Conservation (phyloP, 2,113 vertebrate genomes). For the Saguinus midas region DNA sequence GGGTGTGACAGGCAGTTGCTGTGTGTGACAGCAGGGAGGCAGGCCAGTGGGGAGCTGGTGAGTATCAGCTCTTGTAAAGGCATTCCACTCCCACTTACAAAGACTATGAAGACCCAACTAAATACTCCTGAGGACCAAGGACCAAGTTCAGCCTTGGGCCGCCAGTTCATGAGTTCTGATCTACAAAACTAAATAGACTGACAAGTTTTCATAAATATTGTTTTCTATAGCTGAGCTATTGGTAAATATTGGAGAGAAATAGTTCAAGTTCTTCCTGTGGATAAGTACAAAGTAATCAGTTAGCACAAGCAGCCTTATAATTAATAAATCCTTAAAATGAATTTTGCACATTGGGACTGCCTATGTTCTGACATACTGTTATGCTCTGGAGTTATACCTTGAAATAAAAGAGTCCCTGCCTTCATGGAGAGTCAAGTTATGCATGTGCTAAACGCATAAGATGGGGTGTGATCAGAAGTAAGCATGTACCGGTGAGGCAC, state of each 20-base stretch:
- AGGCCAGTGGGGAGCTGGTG: background rate
- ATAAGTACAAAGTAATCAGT: background rate
- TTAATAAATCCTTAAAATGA: background rate
- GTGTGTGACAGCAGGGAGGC: background rate
- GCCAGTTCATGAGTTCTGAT: background rate
- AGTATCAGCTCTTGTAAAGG: background rate
- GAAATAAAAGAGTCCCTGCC: background rate
- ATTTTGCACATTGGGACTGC: background rate
- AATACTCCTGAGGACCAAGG: background rate
- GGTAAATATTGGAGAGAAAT: background rate
- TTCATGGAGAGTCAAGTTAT: background rate
- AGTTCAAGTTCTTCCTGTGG: conserved; percentile 2
- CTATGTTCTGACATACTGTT: background rate
- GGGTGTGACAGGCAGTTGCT: background rate
- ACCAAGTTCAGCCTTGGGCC: background rate
- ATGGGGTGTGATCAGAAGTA: background rate
- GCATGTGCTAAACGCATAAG: background rate
- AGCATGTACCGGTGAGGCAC: background rate
- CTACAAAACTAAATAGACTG: background rate
- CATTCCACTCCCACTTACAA: background rate
- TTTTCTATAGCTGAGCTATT: background rate
- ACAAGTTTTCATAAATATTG: background rate
- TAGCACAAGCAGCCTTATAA: background rate
- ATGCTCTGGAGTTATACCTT: background rate
- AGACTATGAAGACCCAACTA: background rate